These are phyloP conservation scores for Acrocephalus kingi DNA, from an alignment of 2,113 vertebrate species.

Conservation along the genomic window DNA sequence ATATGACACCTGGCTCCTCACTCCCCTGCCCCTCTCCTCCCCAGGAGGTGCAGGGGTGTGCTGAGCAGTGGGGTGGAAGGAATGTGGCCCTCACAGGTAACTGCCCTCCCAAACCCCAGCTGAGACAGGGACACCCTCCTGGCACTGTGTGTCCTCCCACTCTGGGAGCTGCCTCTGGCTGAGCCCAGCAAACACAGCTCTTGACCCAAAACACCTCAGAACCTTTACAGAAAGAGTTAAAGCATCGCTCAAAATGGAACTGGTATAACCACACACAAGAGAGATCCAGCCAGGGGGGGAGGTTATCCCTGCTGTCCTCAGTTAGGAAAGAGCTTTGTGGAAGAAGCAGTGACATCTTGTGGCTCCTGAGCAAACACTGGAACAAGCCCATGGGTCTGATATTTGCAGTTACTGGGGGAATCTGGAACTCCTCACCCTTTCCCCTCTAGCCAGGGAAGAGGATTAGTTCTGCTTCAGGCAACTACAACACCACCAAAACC, in stretches of 20 bases:
- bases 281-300: background rate
- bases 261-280: background rate
- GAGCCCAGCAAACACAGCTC: background rate
- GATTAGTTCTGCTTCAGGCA: background rate
- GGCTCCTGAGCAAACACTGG: background rate
- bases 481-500: background rate
- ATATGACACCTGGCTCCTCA: background rate
- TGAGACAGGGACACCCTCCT: background rate
- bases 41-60: background rate
- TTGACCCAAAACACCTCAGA: background rate
- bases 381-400: background rate
- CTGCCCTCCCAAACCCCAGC: background rate
- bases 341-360: conserved; percentile 34
- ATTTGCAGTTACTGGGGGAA: background rate
- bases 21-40: background rate
- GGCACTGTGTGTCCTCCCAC: background rate
- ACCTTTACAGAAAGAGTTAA: background rate
- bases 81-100: background rate
- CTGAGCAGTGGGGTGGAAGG: background rate
- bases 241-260: background rate
- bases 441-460: background rate
- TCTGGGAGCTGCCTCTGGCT: background rate
- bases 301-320: background rate
- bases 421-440: background rate
- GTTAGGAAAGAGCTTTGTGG: background rate